These are phyloP conservation scores for Colossoma macropomum DNA, from an alignment of 2,113 vertebrate species.

Conservation along the genomic window DNA sequence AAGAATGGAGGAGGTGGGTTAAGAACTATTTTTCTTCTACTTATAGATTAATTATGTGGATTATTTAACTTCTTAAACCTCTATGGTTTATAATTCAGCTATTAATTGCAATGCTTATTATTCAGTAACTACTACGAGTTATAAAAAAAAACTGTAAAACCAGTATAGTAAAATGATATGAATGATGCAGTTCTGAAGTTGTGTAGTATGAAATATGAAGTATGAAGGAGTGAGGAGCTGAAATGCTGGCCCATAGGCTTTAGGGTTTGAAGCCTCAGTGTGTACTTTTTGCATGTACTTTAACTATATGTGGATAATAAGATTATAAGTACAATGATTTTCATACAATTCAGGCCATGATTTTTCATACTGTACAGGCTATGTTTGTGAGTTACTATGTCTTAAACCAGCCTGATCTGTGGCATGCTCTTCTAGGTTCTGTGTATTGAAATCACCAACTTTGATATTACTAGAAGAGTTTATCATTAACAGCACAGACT, in stretches of 20 bases:
- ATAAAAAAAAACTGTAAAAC: not conserved
- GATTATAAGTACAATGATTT: too few species aligned
- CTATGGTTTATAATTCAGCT: not conserved
- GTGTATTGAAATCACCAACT: not conserved
- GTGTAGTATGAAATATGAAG: too few species aligned
- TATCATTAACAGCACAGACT: not conserved
- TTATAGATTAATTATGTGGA: not conserved
- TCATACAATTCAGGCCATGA: too few species aligned
- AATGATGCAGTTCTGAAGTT: too few species aligned
- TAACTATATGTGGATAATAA: too few species aligned
- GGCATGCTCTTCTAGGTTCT: not conserved
- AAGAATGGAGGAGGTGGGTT: slow-evolving; percentile 80
- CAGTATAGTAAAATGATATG: not conserved
- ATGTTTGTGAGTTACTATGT: not conserved
- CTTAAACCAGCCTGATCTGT: not conserved
- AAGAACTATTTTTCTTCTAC: slow-evolving; percentile 9
- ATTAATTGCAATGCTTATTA: not conserved
- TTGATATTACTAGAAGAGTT: not conserved
- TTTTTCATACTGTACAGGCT: not conserved
- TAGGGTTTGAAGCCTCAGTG: too few species aligned
- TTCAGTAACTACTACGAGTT: not conserved
- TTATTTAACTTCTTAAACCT: not conserved
- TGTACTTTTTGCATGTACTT: too few species aligned
- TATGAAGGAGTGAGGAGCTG: too few species aligned
- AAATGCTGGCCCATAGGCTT: too few species aligned